Evolutionary conservation across 2,113 vertebrate species (phyloP), one percentile per base, ranked within the genome.

Genomic region (Seriola aureovittata): DNA sequence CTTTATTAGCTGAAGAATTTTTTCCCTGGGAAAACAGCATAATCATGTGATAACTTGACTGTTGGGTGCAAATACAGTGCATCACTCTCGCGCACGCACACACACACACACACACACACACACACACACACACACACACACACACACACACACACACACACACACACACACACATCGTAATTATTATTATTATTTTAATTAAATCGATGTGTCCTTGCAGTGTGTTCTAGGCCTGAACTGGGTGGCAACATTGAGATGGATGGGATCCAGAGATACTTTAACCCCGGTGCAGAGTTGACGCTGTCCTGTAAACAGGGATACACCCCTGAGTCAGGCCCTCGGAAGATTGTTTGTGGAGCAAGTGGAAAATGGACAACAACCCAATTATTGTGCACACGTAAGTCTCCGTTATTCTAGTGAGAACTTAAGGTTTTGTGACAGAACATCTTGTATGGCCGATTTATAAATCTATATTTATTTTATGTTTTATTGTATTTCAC

Each of bases 271-370:
- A 64, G 21, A 0, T 88, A 46, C 81, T 98, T 95, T 1, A 84
- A 80, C 0, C 93, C 95, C 1, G 97, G 97, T 0, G 93, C 91
- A 3, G 71, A 86, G 78, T 72, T 97, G 1, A 16, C 32, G 0
- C 96, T 97, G 44, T 69, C 76, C 38, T 99, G 98, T 63, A 82
- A 71, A 64, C 78, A 84, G 0, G 97, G 98, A 1, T 96, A 97
- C 21, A 19, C 75, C 13, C 87, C 93, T 2, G 58, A 89, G 0
- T 88, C 3, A 0, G 94, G 95, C 3, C 91, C 92, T 6, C 94
- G 94, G 55, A 94, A 17, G 16, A 96, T 97, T 16, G 80, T 66
- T 6, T 99, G 98, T 85, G 91, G 70, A 0, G 65, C 32, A 0
- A 80, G 42, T 0, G 97, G 97, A 70, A 23, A 60, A 2, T 99